Evolutionary conservation across 2,888 invertebrate species (phyloP).

Genomic region (Diarsia rubi): DNA sequence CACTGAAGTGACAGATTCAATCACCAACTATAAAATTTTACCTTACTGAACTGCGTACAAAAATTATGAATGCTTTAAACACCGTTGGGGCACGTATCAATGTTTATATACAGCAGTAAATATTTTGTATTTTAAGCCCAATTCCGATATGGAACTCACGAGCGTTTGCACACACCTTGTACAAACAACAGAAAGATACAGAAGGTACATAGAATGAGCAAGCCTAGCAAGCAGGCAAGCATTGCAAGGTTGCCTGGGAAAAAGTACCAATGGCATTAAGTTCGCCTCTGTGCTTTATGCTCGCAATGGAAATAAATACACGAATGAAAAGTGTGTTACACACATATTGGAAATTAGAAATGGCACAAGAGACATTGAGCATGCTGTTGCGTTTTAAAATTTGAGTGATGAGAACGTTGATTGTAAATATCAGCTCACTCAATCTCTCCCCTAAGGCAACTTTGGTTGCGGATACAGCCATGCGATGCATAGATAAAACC

Average conservation of each 20-base stretch:
- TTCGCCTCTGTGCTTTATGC: too few relatives aligned
- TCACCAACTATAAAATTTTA: constrained; percentile 40
- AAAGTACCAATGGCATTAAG: too few relatives aligned
- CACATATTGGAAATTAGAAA: background rate
- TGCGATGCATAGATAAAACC: background rate
- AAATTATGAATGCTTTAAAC: constrained; percentile 60
- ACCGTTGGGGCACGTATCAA: constrained; percentile 57
- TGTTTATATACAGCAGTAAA: constrained; percentile 66
- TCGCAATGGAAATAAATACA: too few relatives aligned
- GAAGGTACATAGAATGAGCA: background rate
- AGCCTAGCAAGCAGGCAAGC: too few relatives aligned
- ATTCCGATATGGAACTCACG: constrained; percentile 72
- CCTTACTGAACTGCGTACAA: constrained; percentile 26
- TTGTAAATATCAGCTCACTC: background rate
- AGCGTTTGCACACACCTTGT: constrained; percentile 63
- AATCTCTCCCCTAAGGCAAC: background rate
- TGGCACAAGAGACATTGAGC: background rate
- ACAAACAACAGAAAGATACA: constrained; percentile 17
- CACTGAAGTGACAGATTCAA: constrained; percentile 36
- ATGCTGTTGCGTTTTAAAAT: background rate
- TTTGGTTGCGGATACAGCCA: background rate
- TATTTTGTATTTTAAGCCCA: constrained; percentile 76
- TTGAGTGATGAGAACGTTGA: background rate
- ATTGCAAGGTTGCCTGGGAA: too few relatives aligned
- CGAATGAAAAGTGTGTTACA: too few relatives aligned